Percentiles rank a stretch among this genome's conserved stretches.
phyloP scores from a whole-genome alignment of 2,113 vertebrate species.

The Osmerus eperlanus region DNA sequence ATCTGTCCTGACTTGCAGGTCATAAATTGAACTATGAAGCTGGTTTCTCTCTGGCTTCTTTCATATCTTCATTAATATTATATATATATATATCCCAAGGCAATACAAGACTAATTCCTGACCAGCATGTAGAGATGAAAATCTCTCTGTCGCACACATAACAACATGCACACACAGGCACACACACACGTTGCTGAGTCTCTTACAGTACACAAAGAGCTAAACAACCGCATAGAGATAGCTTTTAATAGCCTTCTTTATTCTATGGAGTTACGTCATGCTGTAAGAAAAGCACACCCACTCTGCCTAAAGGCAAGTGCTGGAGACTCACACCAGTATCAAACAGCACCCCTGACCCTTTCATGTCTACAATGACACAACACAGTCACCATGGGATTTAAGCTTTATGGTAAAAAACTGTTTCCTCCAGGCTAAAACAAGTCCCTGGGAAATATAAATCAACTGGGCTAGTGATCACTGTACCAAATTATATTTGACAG shows the following conservation, averaged over 20 bases:
- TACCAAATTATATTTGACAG: background rate
- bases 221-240: background rate
- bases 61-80: constrained; percentile 8
- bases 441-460: background rate
- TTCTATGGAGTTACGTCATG: constrained; percentile 2
- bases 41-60: constrained; percentile 43
- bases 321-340: background rate
- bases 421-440: background rate
- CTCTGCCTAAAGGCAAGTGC: background rate
- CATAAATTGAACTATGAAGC: constrained; percentile 58
- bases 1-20: constrained; percentile 70
- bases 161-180: background rate
- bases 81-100: background rate
- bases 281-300: background rate
- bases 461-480: background rate
- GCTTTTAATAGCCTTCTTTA: constrained; percentile 1
- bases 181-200: background rate
- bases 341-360: background rate
- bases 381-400: background rate
- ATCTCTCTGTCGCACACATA: background rate
- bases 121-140: background rate
- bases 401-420: background rate
- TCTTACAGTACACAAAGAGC: background rate
- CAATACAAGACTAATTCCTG: too few species aligned
- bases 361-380: constrained; percentile 1